Evolutionary conservation across 2,113 vertebrate genomes (phyloP), one percentile per base, ranked within the genome.

Genomic region (Lophochroa leadbeateri): DNA sequence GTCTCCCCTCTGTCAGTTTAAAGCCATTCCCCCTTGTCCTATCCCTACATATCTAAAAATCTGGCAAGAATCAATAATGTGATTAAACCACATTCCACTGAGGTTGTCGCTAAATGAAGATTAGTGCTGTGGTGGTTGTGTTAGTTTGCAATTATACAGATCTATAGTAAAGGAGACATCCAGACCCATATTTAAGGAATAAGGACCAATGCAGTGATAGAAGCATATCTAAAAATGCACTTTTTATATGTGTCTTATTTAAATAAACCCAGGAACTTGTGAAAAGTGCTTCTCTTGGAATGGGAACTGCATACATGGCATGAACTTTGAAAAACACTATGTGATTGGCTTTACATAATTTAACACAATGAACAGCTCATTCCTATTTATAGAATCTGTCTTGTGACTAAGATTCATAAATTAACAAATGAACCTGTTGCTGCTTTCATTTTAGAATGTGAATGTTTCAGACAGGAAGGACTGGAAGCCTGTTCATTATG

Each of bases 401-500:
- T 72, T 41, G 14, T 82, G 44, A 49, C 49, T 67, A 69, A 84
- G 70, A 17, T 63, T 92, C 81, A 74, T 89, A 75, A 85, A 43
- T 57, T 72, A 96, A 81, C 15, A 8, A 82, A 96, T 92, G 82
- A 92, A 94, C 70, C 28, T 90, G 57, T n/a, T 58, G 52, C 85
- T 95, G 87, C 85, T 97, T 95, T 90, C 52, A 1, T 80, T 97
- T 53, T 83, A 99, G 98, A 97, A 98, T 61, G 96, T 96, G 10
- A 97, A 98, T 24, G 46, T 95, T 91, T 92, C 97, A 46, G 98
- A 98, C 80, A 96, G 79, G 69, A 98, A 95, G 65, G 98, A 97
- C 43, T 98, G 98, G 98, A 98, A 92, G 49, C 98, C 98, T 57
- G 91, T 98, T 53, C 98, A 98, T 93, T 98, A 98, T 25, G 98